Percentiles rank a stretch among this genome's conserved stretches.
Conservation (phyloP, 92 coral and sea anemone species). For the Epizoanthus stellaris region DNA sequence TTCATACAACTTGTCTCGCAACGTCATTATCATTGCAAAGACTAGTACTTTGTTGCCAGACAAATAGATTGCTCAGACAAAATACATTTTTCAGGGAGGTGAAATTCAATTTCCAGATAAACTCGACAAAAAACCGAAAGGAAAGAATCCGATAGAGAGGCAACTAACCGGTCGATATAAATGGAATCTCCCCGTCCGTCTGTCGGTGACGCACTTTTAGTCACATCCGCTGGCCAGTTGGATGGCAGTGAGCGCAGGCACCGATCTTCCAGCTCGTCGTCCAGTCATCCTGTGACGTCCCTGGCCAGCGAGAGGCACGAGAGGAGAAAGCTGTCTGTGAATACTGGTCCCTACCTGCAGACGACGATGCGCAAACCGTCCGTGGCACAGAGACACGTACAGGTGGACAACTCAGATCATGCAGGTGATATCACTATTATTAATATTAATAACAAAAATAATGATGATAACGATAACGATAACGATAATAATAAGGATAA, state of each 20-base stretch:
- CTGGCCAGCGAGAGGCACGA: constrained; percentile 65
- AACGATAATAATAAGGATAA: background rate
- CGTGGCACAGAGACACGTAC: constrained; percentile 12
- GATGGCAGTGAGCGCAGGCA: constrained; percentile 55
- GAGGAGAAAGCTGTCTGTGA: constrained; percentile 74
- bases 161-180: background rate
- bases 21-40: too few relatives aligned
- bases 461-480: background rate
- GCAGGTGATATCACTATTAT: background rate
- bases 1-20: too few relatives aligned
- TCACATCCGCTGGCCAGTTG: constrained; percentile 40
- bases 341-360: constrained; percentile 62
- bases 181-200: constrained; percentile 43
- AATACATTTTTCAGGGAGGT: background rate
- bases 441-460: background rate
- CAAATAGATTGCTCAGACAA: too few relatives aligned
- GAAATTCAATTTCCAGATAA: background rate
- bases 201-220: constrained; percentile 33
- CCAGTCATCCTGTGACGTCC: constrained; percentile 35
- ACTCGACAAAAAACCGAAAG: background rate
- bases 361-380: constrained; percentile 68
- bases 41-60: too few relatives aligned
- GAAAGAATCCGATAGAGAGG: too few relatives aligned
- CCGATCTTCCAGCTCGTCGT: constrained; percentile 66
- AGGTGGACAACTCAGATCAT: constrained; percentile 11